Percentiles rank a stretch among this genome's conserved stretches.
These are phyloP conservation scores for Hippocampus guttulatus DNA, from an alignment of 2,113 vertebrate genomes.

Conservation along the genomic window DNA sequence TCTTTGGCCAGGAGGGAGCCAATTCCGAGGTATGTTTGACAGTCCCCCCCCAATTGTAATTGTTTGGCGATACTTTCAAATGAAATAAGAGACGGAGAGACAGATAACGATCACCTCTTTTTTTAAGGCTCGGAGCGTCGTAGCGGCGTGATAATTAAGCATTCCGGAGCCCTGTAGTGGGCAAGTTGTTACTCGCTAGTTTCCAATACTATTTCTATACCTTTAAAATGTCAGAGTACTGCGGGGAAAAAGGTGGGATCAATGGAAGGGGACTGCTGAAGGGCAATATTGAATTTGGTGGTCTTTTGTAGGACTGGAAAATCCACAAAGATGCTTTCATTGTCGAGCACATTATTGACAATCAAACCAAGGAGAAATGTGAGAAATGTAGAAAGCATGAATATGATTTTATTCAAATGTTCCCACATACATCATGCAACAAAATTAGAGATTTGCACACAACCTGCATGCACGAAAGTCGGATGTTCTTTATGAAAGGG, in stretches of 20 bases:
- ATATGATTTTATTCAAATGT: too few species aligned
- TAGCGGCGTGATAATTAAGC: not conserved
- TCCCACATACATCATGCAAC: too few species aligned
- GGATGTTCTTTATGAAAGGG: too few species aligned
- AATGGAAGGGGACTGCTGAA: conserved; percentile 4
- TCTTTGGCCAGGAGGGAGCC: conserved; percentile 44
- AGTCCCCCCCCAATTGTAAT: conserved; percentile 7
- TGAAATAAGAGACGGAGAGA: conserved; percentile 2
- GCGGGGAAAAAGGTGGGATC: conserved; percentile 17
- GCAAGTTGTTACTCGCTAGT: not conserved
- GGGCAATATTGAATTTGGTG: conserved; percentile 6
- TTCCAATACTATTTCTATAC: not conserved
- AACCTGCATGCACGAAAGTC: too few species aligned
- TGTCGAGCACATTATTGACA: too few species aligned
- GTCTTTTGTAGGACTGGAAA: too few species aligned
- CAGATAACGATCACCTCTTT: not conserved
- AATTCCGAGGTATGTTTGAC: conserved; percentile 33
- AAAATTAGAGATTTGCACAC: too few species aligned
- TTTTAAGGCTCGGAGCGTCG: not conserved
- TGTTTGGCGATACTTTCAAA: conserved; percentile 27
- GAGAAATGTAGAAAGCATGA: too few species aligned
- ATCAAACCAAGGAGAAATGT: too few species aligned
- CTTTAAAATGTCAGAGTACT: conserved; percentile 3
- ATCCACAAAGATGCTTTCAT: too few species aligned
- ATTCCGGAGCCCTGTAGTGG: not conserved